phyloP scores from a whole-genome alignment of 1,140 invertebrate genomes.

The Drosophila ohnishii region DNA sequence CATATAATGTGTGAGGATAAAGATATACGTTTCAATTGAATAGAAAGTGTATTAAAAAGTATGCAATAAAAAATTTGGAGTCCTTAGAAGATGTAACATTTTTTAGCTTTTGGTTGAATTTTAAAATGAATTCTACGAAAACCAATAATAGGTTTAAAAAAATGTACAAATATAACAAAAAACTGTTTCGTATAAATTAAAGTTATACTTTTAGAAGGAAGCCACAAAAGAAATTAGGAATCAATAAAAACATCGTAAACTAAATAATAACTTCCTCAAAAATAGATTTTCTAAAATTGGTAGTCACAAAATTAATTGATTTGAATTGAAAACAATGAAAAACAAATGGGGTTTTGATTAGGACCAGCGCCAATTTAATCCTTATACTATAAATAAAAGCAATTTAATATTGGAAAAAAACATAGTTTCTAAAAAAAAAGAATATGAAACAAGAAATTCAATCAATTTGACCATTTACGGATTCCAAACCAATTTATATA shows the following conservation, averaged over 20 bases:
- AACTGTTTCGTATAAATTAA: too few species aligned
- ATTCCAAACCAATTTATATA: background rate
- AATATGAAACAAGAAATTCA: background rate
- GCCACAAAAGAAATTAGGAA: too few species aligned
- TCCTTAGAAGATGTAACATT: background rate
- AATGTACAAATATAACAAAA: too few species aligned
- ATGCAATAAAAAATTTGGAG: background rate
- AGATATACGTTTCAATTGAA: too few species aligned
- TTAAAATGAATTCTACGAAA: background rate
- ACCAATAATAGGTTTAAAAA: too few species aligned
- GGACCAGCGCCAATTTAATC: background rate
- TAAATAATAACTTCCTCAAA: too few species aligned
- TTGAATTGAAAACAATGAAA: conserved; percentile 4
- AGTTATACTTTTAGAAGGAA: too few species aligned
- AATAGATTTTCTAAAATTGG: background rate
- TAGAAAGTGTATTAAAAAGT: background rate
- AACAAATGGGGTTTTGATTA: background rate
- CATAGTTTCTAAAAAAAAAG: too few species aligned
- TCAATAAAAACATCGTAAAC: too few species aligned
- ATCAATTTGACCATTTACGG: background rate
- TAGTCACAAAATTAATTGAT: background rate
- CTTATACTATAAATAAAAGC: background rate
- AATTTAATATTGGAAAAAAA: background rate
- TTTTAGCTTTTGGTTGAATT: background rate
- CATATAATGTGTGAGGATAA: too few species aligned